Percentiles rank a stretch among this genome's conserved stretches.
Conservation (phyloP, 2,113 vertebrate genomes). For the Marcusenius ussheri region DNA sequence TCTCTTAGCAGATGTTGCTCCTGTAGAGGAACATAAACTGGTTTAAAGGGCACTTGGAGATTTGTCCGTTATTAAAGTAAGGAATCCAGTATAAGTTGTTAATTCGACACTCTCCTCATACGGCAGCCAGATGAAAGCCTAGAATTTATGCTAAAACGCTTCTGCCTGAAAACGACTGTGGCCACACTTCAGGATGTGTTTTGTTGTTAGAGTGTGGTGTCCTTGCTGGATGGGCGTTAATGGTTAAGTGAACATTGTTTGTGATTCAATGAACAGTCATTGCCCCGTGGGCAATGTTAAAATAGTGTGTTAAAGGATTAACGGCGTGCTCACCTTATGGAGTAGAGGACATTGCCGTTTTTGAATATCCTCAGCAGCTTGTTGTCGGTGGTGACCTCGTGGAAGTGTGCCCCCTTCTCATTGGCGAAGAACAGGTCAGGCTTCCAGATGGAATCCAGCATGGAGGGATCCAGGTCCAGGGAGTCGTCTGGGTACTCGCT, state of each 20-base stretch:
- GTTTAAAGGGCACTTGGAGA: neutral
- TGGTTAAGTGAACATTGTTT: neutral
- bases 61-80: neutral
- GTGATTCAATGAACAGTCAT: neutral
- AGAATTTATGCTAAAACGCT: neutral
- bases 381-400: constrained; percentile 95
- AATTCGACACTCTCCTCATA: neutral
- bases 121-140: neutral
- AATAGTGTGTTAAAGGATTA: neutral
- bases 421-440: constrained; percentile 96
- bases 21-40: neutral
- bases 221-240: neutral
- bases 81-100: neutral
- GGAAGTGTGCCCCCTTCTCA: constrained; percentile 95
- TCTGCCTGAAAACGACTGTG: neutral
- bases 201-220: neutral
- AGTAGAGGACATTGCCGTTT: constrained; percentile 94
- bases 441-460: constrained; percentile 98
- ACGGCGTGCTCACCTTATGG: constrained; percentile 73
- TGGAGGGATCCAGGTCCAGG: constrained; percentile 91
- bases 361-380: constrained; percentile 93
- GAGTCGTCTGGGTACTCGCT: constrained; percentile 95
- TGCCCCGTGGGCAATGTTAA: neutral
- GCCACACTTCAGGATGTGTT: neutral
- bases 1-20: neutral